Conservation (phyloP, 2,888 invertebrate species). For the Quadroppia sp. region DNA sequence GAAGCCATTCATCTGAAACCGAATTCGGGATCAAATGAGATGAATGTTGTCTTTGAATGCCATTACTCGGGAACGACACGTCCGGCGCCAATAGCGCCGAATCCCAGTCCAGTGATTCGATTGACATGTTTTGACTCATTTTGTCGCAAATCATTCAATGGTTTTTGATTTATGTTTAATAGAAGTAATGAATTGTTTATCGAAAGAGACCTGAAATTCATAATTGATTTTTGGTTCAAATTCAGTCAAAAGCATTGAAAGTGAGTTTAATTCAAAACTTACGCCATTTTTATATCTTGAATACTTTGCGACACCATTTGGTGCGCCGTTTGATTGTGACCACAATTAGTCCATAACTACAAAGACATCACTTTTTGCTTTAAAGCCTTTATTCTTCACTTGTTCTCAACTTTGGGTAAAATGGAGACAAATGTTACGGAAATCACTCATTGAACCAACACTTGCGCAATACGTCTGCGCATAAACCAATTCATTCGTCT, state of each 20-base stretch:
- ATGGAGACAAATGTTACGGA: conserved; percentile 15
- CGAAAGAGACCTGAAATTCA: conserved; percentile 12
- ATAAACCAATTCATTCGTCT: neutral
- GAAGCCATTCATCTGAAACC: conserved; percentile 12
- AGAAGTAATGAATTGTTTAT: neutral
- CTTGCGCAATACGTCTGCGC: neutral
- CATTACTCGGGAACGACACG: conserved; percentile 1
- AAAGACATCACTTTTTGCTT: neutral
- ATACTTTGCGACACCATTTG: conserved; percentile 26
- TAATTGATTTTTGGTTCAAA: conserved; percentile 8
- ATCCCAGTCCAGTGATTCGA: neutral
- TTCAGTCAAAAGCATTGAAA: neutral
- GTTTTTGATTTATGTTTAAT: conserved; percentile 7
- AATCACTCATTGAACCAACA: neutral
- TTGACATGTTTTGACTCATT: conserved; percentile 18
- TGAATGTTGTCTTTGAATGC: neutral
- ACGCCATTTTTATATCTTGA: conserved; percentile 19
- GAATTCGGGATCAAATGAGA: neutral
- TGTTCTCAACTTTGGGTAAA: neutral
- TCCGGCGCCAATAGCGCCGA: neutral
- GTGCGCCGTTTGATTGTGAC: neutral
- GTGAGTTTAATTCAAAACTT: neutral
- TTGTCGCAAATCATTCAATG: neutral
- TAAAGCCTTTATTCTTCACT: neutral
- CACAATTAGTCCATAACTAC: conserved; percentile 22